Conservation (phyloP, 2,113 vertebrate genomes). For the Hemichromis elongatus region DNA sequence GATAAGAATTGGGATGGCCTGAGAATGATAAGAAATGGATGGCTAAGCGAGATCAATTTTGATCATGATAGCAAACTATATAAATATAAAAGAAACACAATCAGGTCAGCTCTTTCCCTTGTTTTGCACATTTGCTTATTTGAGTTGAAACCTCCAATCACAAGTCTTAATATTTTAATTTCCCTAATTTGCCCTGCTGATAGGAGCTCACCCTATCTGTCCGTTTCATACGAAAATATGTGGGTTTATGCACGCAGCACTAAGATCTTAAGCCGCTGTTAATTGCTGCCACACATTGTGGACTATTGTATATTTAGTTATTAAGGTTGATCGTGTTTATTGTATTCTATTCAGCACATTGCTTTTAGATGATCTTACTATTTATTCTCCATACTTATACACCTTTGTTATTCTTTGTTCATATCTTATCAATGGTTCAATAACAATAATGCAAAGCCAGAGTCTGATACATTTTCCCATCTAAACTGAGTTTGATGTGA, state of each 20-base stretch:
- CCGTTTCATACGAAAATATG: neutral
- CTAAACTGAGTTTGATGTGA: neutral
- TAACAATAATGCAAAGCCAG: neutral
- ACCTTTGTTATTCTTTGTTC: no score
- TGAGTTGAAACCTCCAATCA: neutral
- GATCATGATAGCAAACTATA: slow-evolving; percentile 26
- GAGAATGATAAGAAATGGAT: neutral
- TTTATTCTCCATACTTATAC: neutral
- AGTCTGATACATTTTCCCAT: neutral
- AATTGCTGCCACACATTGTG: neutral
- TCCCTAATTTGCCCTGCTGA: neutral
- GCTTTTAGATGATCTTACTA: neutral
- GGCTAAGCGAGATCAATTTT: neutral
- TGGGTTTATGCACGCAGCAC: neutral
- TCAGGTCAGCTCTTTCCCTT: neutral
- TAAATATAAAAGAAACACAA: slow-evolving; percentile 11
- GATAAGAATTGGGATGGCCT: slow-evolving; percentile 57
- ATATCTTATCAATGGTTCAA: neutral
- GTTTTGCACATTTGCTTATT: neutral
- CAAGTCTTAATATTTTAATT: neutral
- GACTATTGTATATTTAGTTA: neutral
- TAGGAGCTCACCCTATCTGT: neutral
- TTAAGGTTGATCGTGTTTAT: neutral
- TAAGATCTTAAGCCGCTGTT: neutral
- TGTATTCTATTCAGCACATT: neutral